Conservation (phyloP, 2,888 invertebrate genomes). For the Molanna angustata region DNA sequence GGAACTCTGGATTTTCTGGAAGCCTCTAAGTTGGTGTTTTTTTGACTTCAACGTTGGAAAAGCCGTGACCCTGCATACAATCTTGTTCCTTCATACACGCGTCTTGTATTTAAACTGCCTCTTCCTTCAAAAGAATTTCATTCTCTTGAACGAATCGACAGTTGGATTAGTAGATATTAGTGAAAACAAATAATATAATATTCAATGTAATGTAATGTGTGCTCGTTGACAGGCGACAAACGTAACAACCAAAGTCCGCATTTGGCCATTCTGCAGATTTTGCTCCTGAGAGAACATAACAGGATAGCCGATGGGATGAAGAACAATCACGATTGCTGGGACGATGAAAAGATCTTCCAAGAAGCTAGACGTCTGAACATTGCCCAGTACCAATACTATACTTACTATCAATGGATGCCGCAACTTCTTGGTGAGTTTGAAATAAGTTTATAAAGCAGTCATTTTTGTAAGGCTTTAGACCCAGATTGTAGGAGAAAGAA, state of each 20-base stretch:
- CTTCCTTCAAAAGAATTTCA: too few relatives aligned
- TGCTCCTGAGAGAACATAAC: constrained; percentile 52
- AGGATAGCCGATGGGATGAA: constrained; percentile 45
- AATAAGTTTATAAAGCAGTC: neutral
- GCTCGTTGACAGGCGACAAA: constrained; percentile 37
- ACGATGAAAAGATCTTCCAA: constrained; percentile 51
- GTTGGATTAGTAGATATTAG: too few relatives aligned
- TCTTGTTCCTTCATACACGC: too few relatives aligned
- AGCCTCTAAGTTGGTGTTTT: too few relatives aligned
- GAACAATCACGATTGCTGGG: constrained; percentile 52
- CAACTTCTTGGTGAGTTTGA: constrained; percentile 43
- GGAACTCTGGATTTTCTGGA: too few relatives aligned
- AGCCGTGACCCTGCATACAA: too few relatives aligned
- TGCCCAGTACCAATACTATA: constrained; percentile 51
- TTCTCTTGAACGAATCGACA: too few relatives aligned
- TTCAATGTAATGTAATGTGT: neutral
- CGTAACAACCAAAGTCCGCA: constrained; percentile 50
- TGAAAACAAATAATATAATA: neutral
- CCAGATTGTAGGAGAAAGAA: too few relatives aligned
- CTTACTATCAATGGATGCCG: constrained; percentile 54
- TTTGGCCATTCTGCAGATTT: constrained; percentile 47
- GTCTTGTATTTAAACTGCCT: too few relatives aligned
- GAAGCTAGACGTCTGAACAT: constrained; percentile 50
- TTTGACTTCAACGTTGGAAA: too few relatives aligned
- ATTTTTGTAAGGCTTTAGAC: too few relatives aligned